These are phyloP conservation scores for Promerops cafer DNA, from an alignment of 2,113 vertebrate species.

Conservation along the genomic window DNA sequence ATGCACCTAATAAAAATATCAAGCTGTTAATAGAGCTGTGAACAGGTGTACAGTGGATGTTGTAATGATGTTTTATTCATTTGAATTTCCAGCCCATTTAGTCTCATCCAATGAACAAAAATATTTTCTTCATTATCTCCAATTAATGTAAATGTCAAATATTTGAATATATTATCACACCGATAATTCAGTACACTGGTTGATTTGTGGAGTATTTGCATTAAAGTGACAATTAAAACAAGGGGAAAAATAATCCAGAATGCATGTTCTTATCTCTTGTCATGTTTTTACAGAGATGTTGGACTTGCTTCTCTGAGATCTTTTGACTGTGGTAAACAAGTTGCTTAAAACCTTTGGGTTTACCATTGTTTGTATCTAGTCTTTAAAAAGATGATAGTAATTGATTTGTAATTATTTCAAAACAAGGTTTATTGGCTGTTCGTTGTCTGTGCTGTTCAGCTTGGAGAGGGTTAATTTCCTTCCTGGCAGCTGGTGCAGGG, in stretches of 20 bases:
- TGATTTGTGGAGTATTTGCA: constrained; percentile 68
- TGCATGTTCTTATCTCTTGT: neutral
- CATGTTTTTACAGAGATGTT: constrained; percentile 18
- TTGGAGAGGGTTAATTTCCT: neutral
- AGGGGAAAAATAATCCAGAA: constrained; percentile 12
- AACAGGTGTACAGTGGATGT: constrained; percentile 71
- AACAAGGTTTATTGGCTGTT: neutral
- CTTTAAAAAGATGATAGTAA: neutral
- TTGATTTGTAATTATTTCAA: neutral
- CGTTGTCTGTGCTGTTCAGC: neutral
- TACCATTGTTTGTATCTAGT: neutral
- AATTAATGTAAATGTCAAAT: constrained; percentile 82
- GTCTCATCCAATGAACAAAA: constrained; percentile 71
- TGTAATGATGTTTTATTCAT: constrained; percentile 77
- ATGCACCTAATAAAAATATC: constrained; percentile 70
- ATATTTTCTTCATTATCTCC: constrained; percentile 78
- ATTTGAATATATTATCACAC: constrained; percentile 73
- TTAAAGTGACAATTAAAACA: constrained; percentile 64
- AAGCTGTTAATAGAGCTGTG: constrained; percentile 65
- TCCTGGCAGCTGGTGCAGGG: neutral
- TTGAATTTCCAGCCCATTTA: constrained; percentile 73
- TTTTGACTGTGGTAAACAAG: constrained; percentile 16
- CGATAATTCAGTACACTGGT: constrained; percentile 58
- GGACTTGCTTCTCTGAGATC: neutral
- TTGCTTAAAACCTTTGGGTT: neutral